Evolutionary conservation across 2,888 invertebrate genomes (phyloP).

Genomic region (Yponomeuta malinellus): DNA sequence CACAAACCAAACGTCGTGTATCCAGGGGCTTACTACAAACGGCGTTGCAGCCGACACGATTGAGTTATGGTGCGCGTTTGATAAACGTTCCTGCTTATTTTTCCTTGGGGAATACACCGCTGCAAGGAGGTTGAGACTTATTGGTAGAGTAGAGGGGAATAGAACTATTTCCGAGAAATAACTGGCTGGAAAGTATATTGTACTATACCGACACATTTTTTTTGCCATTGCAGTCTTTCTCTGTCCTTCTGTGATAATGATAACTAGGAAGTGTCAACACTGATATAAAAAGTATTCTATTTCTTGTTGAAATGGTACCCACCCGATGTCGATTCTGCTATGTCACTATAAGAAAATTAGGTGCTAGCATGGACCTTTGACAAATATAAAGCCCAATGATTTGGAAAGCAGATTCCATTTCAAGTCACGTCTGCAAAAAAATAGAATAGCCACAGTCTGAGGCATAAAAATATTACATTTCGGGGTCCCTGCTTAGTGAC

Average conservation of each 20-base stretch:
- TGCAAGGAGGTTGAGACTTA: not conserved
- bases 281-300: too few relatives aligned
- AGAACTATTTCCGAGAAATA: not conserved
- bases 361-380: not conserved
- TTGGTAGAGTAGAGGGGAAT: not conserved
- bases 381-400: constrained; percentile 1
- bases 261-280: too few relatives aligned
- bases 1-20: not conserved
- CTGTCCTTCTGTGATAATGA: not conserved
- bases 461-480: not conserved
- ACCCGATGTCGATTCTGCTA: too few relatives aligned
- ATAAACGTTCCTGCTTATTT: constrained; percentile 10
- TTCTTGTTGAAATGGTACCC: too few relatives aligned
- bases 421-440: not conserved
- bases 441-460: not conserved
- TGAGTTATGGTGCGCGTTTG: constrained; percentile 12
- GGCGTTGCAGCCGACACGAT: constrained; percentile 2
- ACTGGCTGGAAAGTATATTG: not conserved
- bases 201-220: not conserved
- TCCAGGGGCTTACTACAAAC: not conserved
- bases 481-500: too few relatives aligned
- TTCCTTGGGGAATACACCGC: constrained; percentile 1
- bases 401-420: not conserved
- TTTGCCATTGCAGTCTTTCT: not conserved
- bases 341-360: too few relatives aligned